These are phyloP conservation scores for Syngnathus scovelli DNA, from an alignment of 2,113 vertebrate species.

Conservation along the genomic window DNA sequence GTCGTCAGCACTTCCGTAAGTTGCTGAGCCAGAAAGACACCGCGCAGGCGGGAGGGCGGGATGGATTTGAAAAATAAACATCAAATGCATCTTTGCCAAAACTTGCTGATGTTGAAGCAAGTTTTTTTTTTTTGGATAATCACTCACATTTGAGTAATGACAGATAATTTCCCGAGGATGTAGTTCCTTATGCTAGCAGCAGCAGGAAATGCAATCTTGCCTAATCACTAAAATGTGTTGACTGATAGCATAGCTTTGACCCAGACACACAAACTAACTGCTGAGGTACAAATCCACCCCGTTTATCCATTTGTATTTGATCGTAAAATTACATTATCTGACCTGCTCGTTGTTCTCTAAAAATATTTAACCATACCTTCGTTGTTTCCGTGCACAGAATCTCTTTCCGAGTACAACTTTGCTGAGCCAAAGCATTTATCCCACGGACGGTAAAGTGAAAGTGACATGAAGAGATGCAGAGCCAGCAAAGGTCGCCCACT, in stretches of 20 bases:
- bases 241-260: constrained; percentile 16
- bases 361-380: neutral
- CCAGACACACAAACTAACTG: neutral
- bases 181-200: constrained; percentile 10
- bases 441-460: constrained; percentile 1
- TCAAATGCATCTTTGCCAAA: constrained; percentile 14
- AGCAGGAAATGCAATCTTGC: constrained; percentile 31
- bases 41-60: neutral
- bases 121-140: constrained; percentile 2
- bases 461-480: constrained; percentile 11
- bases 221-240: constrained; percentile 16
- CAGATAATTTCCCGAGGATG: neutral
- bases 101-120: constrained; percentile 6
- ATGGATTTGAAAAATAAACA: constrained; percentile 17
- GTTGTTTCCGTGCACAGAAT: constrained; percentile 7
- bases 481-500: constrained; percentile 29
- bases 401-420: constrained; percentile 7
- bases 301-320: no score
- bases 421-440: constrained; percentile 21
- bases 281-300: no score
- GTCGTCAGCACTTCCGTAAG: constrained; percentile 36
- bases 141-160: neutral
- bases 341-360: no score
- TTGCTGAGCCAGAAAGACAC: constrained; percentile 15
- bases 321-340: no score